Conservation (phyloP, 2,113 vertebrate species). For the Sardina pilchardus region DNA sequence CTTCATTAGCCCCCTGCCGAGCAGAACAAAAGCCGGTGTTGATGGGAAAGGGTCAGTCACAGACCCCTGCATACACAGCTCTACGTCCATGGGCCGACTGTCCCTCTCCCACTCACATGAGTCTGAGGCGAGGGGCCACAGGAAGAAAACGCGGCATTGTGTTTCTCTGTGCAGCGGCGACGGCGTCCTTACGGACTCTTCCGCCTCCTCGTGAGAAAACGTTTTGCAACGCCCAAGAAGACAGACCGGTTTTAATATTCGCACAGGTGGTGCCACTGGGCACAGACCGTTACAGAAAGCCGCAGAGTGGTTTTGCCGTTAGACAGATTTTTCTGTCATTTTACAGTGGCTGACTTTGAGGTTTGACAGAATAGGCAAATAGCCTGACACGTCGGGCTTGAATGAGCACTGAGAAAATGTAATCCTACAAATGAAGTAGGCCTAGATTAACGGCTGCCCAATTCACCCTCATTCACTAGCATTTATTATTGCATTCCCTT, state of each 20-base stretch:
- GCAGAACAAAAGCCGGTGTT: slow-evolving; percentile 6
- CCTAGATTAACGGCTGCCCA: neutral
- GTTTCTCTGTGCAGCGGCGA: neutral
- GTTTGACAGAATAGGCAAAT: neutral
- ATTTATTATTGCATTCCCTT: neutral
- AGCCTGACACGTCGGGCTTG: neutral
- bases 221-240: neutral
- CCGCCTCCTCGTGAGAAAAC: neutral
- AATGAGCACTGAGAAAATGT: neutral
- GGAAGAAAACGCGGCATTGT: slow-evolving; percentile 9
- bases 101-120: slow-evolving; percentile 14
- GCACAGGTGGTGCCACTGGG: neutral
- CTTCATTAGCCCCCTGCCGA: neutral
- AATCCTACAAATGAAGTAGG: neutral
- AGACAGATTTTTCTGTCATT: neutral
- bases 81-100: neutral
- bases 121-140: neutral
- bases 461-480: neutral
- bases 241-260: neutral
- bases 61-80: neutral
- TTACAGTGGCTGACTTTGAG: neutral
- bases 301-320: neutral
- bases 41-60: neutral
- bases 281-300: neutral
- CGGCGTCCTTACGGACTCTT: neutral